phyloP scores from a whole-genome alignment of 2,888 invertebrate species.

The Aphidoletes aphidimyza region DNA sequence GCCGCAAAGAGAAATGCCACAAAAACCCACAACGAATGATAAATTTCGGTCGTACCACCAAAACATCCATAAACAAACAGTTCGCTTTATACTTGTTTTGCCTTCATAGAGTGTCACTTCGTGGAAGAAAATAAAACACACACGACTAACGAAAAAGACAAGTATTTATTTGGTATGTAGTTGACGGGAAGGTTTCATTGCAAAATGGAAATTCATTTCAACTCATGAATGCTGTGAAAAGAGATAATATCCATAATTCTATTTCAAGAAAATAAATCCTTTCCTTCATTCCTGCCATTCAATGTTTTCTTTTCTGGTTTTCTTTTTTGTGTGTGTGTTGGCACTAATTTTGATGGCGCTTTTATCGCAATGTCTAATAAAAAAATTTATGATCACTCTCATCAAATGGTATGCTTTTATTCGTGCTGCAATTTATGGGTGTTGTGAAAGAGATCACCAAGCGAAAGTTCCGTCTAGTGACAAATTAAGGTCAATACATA shows the following conservation, averaged over 20 bases:
- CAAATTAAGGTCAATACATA: constrained; percentile 33
- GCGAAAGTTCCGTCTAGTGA: neutral
- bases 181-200: neutral
- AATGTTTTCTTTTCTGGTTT: neutral
- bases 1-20: neutral
- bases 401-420: neutral
- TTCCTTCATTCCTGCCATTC: neutral
- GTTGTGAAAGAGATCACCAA: neutral
- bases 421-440: neutral
- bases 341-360: neutral
- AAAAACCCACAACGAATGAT: neutral
- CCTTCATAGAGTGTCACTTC: neutral
- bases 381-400: neutral
- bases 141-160: neutral
- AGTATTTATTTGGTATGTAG: neutral
- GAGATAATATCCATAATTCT: neutral
- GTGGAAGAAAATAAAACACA: too few species aligned
- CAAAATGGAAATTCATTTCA: neutral
- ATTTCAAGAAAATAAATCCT: neutral
- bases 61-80: neutral
- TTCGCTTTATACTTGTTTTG: neutral
- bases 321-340: neutral
- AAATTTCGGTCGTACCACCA: neutral
- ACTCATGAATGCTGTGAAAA: neutral
- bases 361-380: neutral